Evolutionary conservation across 2,888 invertebrate species (phyloP).

Genomic region (Amblyjoppa fuscipennis): DNA sequence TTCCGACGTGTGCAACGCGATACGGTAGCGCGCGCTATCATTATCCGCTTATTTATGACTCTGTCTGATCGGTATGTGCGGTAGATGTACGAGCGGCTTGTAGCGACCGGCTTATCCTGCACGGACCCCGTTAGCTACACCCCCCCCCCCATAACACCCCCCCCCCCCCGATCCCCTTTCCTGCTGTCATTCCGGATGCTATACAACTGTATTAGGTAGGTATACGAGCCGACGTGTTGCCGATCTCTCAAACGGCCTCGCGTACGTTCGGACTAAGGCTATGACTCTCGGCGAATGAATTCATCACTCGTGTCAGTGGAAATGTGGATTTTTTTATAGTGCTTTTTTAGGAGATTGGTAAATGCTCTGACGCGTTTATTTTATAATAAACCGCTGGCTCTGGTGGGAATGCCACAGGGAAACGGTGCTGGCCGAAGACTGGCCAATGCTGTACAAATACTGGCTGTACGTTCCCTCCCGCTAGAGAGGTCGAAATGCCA

Average conservation of each 20-base stretch:
- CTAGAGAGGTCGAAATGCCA: too few relatives aligned
- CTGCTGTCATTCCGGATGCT: background rate
- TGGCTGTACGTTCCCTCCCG: too few relatives aligned
- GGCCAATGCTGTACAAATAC: too few relatives aligned
- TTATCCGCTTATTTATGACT: constrained; percentile 81
- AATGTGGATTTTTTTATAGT: too few relatives aligned
- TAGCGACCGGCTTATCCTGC: constrained; percentile 73
- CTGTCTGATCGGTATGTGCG: constrained; percentile 66
- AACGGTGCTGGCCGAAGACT: too few relatives aligned
- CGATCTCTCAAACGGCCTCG: background rate
- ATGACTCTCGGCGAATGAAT: background rate
- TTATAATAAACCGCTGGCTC: too few relatives aligned
- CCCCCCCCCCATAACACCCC: background rate
- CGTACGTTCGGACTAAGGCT: background rate
- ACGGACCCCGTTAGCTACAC: background rate
- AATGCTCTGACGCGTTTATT: too few relatives aligned
- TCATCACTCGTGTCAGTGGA: background rate
- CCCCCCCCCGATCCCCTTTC: background rate
- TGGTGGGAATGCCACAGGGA: too few relatives aligned
- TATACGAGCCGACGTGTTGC: background rate
- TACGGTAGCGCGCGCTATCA: constrained; percentile 73
- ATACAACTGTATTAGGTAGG: constrained; percentile 1
- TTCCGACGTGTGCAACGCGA: constrained; percentile 43
- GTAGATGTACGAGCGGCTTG: constrained; percentile 72
- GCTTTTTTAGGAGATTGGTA: too few relatives aligned